Evolutionary conservation across 2,888 invertebrate genomes (phyloP).

Genomic region (Harmothoe impar): DNA sequence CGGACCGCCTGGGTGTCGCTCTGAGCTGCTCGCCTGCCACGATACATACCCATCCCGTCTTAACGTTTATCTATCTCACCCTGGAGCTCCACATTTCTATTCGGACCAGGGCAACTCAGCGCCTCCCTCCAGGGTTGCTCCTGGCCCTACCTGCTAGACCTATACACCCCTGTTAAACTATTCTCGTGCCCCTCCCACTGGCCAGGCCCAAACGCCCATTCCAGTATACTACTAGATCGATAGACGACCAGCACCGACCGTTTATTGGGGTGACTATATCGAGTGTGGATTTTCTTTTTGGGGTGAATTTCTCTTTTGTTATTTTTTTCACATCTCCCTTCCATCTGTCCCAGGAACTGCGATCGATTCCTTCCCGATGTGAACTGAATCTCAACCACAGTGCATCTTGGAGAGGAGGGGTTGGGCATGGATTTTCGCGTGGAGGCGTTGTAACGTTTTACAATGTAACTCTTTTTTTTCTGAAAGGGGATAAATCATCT

Average conservation of each 20-base stretch:
- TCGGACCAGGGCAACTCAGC: neutral
- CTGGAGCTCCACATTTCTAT: neutral
- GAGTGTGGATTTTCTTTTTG: neutral
- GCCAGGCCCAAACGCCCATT: conserved; percentile 38
- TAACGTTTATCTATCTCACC: neutral
- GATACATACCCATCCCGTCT: neutral
- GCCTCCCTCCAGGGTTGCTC: neutral
- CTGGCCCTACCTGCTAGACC: neutral
- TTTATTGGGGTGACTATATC: conserved; percentile 45
- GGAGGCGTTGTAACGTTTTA: neutral
- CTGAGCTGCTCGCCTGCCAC: neutral
- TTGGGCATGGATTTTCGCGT: neutral
- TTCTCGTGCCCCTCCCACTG: neutral
- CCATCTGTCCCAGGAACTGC: neutral
- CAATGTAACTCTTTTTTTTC: too few relatives aligned
- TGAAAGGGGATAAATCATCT: too few relatives aligned
- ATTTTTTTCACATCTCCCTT: too few relatives aligned
- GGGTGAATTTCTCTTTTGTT: too few relatives aligned
- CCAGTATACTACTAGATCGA: conserved; percentile 32
- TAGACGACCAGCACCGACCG: conserved; percentile 4
- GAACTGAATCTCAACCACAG: neutral
- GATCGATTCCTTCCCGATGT: neutral
- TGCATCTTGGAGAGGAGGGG: too few relatives aligned
- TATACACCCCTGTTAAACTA: neutral
- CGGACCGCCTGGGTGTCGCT: neutral